Evolutionary conservation across 2,797 vertebrate species (phyloP).

Genomic region (Philypnodon macrostomus): DNA sequence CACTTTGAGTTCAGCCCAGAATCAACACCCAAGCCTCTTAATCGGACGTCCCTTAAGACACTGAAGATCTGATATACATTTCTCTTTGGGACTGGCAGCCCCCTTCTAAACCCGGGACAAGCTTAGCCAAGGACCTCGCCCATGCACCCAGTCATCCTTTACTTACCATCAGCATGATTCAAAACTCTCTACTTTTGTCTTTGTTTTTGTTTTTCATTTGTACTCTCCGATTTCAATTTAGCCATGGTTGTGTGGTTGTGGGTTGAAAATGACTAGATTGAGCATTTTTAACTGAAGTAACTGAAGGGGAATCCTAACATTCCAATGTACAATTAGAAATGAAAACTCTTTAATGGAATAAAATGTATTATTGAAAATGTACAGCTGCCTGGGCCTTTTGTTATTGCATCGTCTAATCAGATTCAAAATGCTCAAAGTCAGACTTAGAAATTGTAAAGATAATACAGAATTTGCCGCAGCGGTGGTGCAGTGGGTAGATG

Average conservation of each 20-base stretch:
- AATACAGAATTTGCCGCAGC: too few relatives aligned
- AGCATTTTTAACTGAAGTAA: constrained; percentile 66
- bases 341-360: constrained; percentile 87
- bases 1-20: constrained; percentile 37
- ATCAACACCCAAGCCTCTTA: constrained; percentile 28
- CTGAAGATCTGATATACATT: constrained; percentile 13
- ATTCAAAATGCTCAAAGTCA: too few relatives aligned
- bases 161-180: constrained; percentile 44
- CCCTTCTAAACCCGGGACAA: not conserved
- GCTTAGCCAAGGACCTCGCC: constrained; percentile 17
- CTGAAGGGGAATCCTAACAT: constrained; percentile 82
- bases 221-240: constrained; percentile 57
- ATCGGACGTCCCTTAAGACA: constrained; percentile 16
- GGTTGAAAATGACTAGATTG: constrained; percentile 61
- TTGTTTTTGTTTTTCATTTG: constrained; percentile 45
- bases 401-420: too few relatives aligned
- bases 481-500: too few relatives aligned
- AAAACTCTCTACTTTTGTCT: constrained; percentile 34
- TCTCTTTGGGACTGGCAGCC: constrained; percentile 6
- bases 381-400: constrained; percentile 18
- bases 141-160: constrained; percentile 54
- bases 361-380: constrained; percentile 83
- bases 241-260: constrained; percentile 49
- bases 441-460: too few relatives aligned
- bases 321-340: constrained; percentile 85